Base-by-base conservation (phyloP, 1,140 invertebrate species). In the Zelostemma sp. region DNA sequence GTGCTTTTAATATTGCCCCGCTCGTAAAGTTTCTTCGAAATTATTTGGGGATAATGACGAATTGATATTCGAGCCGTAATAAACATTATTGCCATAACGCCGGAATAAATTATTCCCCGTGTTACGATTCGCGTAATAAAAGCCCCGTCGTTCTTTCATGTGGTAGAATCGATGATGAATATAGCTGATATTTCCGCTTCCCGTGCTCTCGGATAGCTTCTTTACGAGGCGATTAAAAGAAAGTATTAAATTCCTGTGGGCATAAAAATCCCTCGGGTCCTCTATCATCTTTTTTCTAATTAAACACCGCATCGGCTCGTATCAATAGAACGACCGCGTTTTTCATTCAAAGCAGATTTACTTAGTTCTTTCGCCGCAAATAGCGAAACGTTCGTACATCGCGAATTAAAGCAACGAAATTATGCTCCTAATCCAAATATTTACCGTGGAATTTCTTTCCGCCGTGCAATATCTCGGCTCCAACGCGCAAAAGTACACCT, bases 191-290 rank as follows among this genome's bases (percentile, higher is more conserved):
- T 59, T 33, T 35, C 19, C 40, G 35, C 18, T 19, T 3, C 25
- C n/a, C 14, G 19, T 21, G 45, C 45, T 5, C 21, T 43, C 43
- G 19, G 51, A 55, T 41, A 46, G 48, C 45, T 46, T 18, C 43
- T 59, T 68, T 63, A 63, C 31, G 59, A 63, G 54, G 48, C 38
- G 59, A 68, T 64, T 64, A 56, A 64, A 63, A 69, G 43, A 50
- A 59, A 51, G 61, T 58, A 68, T 68, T 21, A 62, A 61, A 61
- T 61, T 57, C 33, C 54, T 40, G 45, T 14, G 48, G 17, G 38
- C 58, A 40, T 67, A 67, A 67, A 67, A 60, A 55, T 55, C 25
- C 38, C 17, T 14, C 9, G 31, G 38, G 19, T 19, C 35, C 31
- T 14, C 12, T 47, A 48, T 17, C 28, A 28, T 31, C 53, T 57